A percentile compares a stretch with the other conserved stretches of the same genome.
phyloP scores from a whole-genome alignment of 2,113 vertebrate species.

The Macquaria australasica region DNA sequence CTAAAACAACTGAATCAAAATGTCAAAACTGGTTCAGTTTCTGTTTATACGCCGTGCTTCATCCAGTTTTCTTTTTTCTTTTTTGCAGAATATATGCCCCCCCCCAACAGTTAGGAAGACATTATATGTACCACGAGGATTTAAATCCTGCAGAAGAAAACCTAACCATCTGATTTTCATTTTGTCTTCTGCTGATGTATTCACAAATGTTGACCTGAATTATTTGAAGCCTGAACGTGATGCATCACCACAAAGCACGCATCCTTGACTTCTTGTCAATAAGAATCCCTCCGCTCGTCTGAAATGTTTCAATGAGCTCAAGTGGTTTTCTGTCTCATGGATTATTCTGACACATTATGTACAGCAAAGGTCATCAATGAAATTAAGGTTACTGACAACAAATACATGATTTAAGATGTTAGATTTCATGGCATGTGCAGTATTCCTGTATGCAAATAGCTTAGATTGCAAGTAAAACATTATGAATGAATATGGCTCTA shows the following conservation, averaged over 20 bases:
- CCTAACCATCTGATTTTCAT: background rate
- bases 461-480: background rate
- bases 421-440: background rate
- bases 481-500: background rate
- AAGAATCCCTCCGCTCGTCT: background rate
- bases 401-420: background rate
- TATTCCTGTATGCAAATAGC: background rate
- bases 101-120: background rate
- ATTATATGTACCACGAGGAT: background rate
- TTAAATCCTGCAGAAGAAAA: conserved; percentile 10
- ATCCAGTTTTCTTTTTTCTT: background rate
- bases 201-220: conserved; percentile 23
- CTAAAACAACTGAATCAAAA: background rate
- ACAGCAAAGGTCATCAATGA: background rate
- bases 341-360: background rate
- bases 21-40: background rate
- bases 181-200: background rate
- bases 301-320: background rate
- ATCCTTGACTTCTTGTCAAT: conserved; percentile 17
- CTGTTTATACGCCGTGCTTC: background rate
- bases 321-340: background rate
- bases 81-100: background rate
- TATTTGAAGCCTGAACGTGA: background rate
- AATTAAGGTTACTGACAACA: background rate
- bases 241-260: background rate